These are phyloP conservation scores for Dendrolimus houi DNA, from an alignment of 2,888 invertebrate genomes.

Conservation along the genomic window DNA sequence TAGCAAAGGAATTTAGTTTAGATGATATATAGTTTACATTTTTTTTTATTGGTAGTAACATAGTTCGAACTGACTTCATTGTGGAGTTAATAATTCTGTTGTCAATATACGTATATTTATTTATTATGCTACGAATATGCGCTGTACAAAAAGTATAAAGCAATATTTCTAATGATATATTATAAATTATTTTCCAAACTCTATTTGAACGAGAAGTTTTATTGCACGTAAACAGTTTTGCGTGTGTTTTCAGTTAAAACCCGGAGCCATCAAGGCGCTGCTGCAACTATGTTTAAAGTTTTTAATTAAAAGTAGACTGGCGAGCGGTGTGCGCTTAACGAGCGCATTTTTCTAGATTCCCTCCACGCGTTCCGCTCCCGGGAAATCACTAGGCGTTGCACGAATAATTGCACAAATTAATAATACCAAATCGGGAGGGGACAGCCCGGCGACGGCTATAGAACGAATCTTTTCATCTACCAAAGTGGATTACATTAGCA, in stretches of 20 bases:
- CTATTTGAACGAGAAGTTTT: constrained; percentile 3
- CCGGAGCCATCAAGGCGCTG: constrained; percentile 34
- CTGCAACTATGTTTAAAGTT: constrained; percentile 46
- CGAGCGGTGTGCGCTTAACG: constrained; percentile 50
- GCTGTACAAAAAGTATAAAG: no score
- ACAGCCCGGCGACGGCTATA: constrained; percentile 20
- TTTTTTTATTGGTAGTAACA: no score
- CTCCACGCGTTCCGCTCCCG: constrained; percentile 43
- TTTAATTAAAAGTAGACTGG: constrained; percentile 61
- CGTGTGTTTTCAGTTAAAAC: constrained; percentile 29
- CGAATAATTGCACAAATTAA: constrained; percentile 65
- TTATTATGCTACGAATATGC: no score
- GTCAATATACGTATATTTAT: no score
- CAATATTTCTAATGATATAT: no score
- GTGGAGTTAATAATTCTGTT: no score
- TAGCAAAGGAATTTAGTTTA: no score
- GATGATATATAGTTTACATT: no score
- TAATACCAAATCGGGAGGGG: constrained; percentile 50
- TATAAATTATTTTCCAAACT: no score
- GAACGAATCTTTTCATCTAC: constrained; percentile 34
- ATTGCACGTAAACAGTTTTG: constrained; percentile 17
- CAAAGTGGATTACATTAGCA: constrained; percentile 42
- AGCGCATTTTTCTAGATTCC: constrained; percentile 65
- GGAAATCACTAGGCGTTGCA: constrained; percentile 55
- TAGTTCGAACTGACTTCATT: no score